Percentiles rank a stretch among this genome's conserved stretches.
phyloP scores from a whole-genome alignment of 2,113 vertebrate genomes.

The Deroptyus accipitrinus region DNA sequence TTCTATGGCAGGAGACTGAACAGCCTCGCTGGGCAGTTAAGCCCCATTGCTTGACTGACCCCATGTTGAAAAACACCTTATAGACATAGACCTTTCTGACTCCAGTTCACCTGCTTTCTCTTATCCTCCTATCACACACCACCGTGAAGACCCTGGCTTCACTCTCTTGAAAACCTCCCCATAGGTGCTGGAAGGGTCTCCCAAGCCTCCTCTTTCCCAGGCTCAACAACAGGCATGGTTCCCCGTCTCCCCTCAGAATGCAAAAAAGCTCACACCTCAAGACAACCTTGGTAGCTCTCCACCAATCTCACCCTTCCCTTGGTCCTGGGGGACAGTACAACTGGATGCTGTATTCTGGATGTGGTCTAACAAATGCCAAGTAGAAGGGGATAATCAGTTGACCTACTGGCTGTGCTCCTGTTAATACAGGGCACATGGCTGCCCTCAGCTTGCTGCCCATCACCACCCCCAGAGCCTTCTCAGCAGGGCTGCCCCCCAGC shows the following conservation, averaged over 20 bases:
- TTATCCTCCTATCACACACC: background rate
- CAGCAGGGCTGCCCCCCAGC: background rate
- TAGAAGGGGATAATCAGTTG: background rate
- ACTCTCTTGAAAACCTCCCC: background rate
- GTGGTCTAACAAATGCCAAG: fast-evolving
- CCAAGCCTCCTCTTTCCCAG: background rate
- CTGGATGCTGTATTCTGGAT: background rate
- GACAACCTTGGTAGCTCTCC: background rate
- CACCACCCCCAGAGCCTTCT: fast-evolving
- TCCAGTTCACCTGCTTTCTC: background rate
- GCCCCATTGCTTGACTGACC: background rate
- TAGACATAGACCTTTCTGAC: background rate
- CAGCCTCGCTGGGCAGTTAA: background rate
- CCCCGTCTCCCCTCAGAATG: background rate
- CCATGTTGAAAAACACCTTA: background rate
- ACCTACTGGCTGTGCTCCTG: background rate
- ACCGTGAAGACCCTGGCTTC: background rate
- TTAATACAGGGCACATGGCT: fast-evolving
- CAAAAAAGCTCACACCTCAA: background rate
- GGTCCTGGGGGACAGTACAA: background rate
- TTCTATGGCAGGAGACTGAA: background rate
- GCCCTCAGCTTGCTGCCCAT: background rate
- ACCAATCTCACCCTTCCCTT: background rate
- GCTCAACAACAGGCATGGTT: background rate
- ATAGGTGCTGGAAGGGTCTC: background rate